Base-by-base conservation (phyloP, 2,888 invertebrate species). In the Brachylomia viminalis region DNA sequence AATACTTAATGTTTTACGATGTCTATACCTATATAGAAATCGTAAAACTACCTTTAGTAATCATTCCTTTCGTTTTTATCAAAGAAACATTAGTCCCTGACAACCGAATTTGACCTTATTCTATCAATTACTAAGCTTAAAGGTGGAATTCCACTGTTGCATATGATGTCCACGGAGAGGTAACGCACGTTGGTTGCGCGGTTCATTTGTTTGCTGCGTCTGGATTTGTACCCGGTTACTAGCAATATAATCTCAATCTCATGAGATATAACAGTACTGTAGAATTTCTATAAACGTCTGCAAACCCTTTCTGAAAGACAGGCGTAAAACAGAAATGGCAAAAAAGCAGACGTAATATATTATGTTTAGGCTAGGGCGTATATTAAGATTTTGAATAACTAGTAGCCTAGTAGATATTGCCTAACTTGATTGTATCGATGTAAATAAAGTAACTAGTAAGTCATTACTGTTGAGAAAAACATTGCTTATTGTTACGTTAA, bases 41-140 rank as follows among this genome's bases (percentile, higher is more conserved):
- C n/a, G 58, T 82, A 15, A 47, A 65, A 33, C 20, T 59, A 83
- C 79, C 79, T 83, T 79, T 64, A 69, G 30, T 3, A 42, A 58
- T 54, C 27, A 59, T 65, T 79, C 59, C 47, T 27, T 54, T 67
- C 2, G 42, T 49, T 78, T 68, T 47, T 61, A 17, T 17, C 6
- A 56, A 54, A 42, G 10, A 45, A 58, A 77, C 7, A 54, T 61
- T 54, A 30, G 13, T 30, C 1, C 30, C 3, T 56, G 27, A 56
- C 20, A 10, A 23, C 15, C 54, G 11, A 52, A 23, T 38, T 17
- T 17, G 59, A 42, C 77, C 49, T 17, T 52, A 54, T 70, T 67
- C 20, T 49, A 49, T 49, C 2, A 23, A 49, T 7, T 23, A 49
- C 49, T 49, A 49, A 23, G 23, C 49, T 20, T 23, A 49, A 45